phyloP scores from a whole-genome alignment of 35 echinoderm and acorn worm species.

The Nesometra sesokonis region DNA sequence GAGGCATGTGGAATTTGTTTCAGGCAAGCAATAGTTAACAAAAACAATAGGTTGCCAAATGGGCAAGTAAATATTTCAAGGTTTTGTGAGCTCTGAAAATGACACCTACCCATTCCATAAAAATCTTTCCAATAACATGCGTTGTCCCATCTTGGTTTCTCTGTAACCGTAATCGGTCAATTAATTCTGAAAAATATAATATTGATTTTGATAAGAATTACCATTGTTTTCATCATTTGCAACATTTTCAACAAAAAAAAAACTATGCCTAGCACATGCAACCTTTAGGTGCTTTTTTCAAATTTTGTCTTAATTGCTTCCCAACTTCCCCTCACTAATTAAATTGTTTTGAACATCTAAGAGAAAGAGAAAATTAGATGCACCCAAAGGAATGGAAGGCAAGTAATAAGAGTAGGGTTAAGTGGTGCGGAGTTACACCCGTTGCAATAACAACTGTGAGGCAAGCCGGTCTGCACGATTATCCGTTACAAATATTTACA shows the following conservation, averaged over 20 bases:
- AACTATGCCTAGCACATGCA: no score
- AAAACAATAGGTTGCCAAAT: no score
- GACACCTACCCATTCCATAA: conserved; percentile 79
- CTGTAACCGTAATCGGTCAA: conserved; percentile 52
- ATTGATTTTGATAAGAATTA: background rate
- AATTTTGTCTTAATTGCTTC: background rate
- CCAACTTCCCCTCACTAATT: background rate
- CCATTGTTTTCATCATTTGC: background rate
- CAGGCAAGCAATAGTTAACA: no score
- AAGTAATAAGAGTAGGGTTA: background rate
- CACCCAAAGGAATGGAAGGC: background rate
- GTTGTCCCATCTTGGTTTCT: conserved; percentile 70
- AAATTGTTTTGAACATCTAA: background rate
- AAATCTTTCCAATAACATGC: conserved; percentile 58
- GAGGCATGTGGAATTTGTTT: no score
- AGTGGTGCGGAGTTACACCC: background rate
- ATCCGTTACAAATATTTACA: background rate
- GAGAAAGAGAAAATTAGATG: background rate
- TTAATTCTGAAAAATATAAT: conserved; percentile 49
- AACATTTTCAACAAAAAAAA: background rate
- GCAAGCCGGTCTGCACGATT: background rate
- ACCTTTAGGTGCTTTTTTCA: no score
- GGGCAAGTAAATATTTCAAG: no score
- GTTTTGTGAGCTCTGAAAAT: no score
- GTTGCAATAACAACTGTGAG: background rate